Base-by-base conservation (phyloP, 2,797 vertebrate species). In the Bufotes viridis region DNA sequence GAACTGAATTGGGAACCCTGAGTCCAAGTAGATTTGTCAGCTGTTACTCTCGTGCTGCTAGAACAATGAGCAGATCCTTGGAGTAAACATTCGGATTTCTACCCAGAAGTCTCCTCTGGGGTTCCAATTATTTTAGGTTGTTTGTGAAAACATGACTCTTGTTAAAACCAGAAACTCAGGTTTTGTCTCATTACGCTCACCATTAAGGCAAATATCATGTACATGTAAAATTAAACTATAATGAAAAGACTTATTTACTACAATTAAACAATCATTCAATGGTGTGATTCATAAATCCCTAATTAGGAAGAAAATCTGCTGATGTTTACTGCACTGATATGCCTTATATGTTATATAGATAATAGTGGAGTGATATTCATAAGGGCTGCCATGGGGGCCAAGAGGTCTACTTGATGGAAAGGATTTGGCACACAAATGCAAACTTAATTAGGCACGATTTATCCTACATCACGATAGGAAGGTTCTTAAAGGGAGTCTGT, bases 181-280 rank as follows among this genome's bases (percentile, higher is more conserved):
- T 85, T 22, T 79, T 79, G 53, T 86, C 42, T 69, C 61, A 55
- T 85, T 78, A 24, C 49, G 53, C 60, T 26, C 74, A 63, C 60
- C 11, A 79, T 57, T 70, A 34, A 26, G 67, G 81, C 51, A 22
- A n/a, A 65, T 78, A 20, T 67, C n/a, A 85, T 78, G 42, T 78
- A 53, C 10, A 29, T 60, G 26, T 78, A 70, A 60, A 70, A 70
- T 67, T 58, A 55, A 67, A 82, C 86, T 63, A 7, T 57, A 87
- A 87, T 65, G 55, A 82, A 65, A 49, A 60, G 15, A 74, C 24
- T 76, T 76, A 76, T 82, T 87, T 75, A 57, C 81, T 53, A 81
- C 78, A 82, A 87, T 82, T 87, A 82, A 83, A 78, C 49, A 82
- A n/a, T 83, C 81, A 87, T 83, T 78, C 81, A 87, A 34, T 83